Evolutionary conservation across 1,140 invertebrate genomes (phyloP), one percentile per base, ranked within the genome.

Genomic region (Monomorium pharaonis): DNA sequence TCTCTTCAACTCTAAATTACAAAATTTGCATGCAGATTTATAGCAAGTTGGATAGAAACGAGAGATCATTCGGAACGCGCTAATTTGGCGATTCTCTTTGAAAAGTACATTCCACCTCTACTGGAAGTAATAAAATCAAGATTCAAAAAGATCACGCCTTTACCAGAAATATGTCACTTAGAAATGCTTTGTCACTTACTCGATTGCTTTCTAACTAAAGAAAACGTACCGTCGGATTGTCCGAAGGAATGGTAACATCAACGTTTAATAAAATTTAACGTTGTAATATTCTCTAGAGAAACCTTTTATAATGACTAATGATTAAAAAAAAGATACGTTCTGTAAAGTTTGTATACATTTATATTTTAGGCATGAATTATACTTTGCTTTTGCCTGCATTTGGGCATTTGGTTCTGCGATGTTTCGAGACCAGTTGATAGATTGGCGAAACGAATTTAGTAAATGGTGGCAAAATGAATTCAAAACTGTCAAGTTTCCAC

Each of bases 381-480:
- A 99, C 93, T 99, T 99, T 95, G 98, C 97, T 0, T 99, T 99
- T 94, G 97, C 97, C 7, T 96, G 97, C 80, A 96, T 99, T 27
- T 99, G 99, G 99, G 98, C 98, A 1, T 99, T 99, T 93, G 99
- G 99, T 24, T 98, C 98, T 0, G 97, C 97, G 0, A 96, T 98
- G 74, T 98, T 98, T 93, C 98, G 98, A 96, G 98, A 99, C 95
- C 98, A 97, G 91, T 94, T 98, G 16, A 95, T 97, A 2, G 98
- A 99, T 94, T 98, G 98, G 97, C 96, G 98, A 67, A 97, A 97
- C 65, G 98, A 99, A 92, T 99, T 99, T 93, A 98, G 97, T 76
- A 98, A 98, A 94, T 99, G 98, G 98, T 99, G 97, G 96, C 94
- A 96, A 18, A 98, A 97, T 91, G 98, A 99, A 95, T 98, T 99